These are phyloP conservation scores for Watsonalla binaria DNA, from an alignment of 2,888 invertebrate genomes.

Conservation along the genomic window DNA sequence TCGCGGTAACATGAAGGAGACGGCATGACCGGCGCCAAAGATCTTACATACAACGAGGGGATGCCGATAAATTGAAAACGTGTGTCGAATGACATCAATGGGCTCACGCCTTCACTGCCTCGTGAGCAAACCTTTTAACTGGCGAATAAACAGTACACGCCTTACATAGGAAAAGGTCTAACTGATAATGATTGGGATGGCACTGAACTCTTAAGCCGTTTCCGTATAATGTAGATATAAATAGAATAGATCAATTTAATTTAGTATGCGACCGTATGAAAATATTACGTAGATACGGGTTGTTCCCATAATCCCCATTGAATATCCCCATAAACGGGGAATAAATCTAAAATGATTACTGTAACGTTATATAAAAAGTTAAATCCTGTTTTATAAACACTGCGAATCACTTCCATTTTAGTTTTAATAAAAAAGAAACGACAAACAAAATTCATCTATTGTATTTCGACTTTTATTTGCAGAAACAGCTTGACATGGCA, in stretches of 20 bases:
- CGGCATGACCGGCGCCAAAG: slow-evolving; percentile 41
- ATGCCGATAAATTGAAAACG: slow-evolving; percentile 69
- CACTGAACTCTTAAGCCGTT: too few relatives aligned
- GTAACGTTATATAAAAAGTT: too few relatives aligned
- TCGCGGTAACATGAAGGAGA: slow-evolving; percentile 39
- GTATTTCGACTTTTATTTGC: too few relatives aligned
- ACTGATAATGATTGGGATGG: background rate
- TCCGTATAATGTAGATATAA: too few relatives aligned
- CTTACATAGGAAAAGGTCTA: background rate
- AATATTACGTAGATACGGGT: background rate
- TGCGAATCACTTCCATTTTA: too few relatives aligned
- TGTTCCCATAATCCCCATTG: too few relatives aligned
- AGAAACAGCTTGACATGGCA: too few relatives aligned
- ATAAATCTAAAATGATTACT: too few relatives aligned
- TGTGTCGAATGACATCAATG: slow-evolving; percentile 53
- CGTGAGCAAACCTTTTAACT: slow-evolving; percentile 23
- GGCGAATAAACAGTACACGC: slow-evolving; percentile 23
- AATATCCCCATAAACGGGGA: too few relatives aligned
- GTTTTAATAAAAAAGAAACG: too few relatives aligned
- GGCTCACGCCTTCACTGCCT: slow-evolving; percentile 21
- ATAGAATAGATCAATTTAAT: too few relatives aligned
- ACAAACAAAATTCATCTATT: too few relatives aligned
- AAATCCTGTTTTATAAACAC: background rate
- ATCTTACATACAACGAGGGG: slow-evolving; percentile 37
- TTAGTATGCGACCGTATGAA: background rate